Base-by-base conservation (phyloP, 2,113 vertebrate genomes). In the Myiozetetes cayanensis region DNA sequence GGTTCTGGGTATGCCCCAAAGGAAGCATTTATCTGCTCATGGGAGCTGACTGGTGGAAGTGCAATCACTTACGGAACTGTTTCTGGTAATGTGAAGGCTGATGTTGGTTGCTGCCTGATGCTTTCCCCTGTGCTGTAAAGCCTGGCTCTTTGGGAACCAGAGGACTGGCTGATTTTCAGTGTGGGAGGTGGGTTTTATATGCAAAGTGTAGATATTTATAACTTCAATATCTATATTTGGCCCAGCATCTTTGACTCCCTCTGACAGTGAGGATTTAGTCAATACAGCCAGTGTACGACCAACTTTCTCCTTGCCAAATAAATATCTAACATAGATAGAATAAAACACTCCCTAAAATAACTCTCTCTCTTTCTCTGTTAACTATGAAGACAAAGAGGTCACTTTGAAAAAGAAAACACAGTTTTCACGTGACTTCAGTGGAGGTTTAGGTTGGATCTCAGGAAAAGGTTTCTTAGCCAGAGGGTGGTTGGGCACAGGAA, bases 291-390 rank as follows among this genome's bases (percentile, higher is more conserved):
- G 19, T 23, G 14, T 28, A 46, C 20, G 35, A 87, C 24, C 63
- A 61, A 14, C 27, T 30, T 6, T 2, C 6, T 39, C 15, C 27
- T 77, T 73, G 31, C 4, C 55, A 87, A 70, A 73, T 11, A 65
- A 43, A 33, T 7, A 31, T 6, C 7, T 50, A 37, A 82, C 88
- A 28, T 2, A 53, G 17, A n/a, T 76, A 33, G 62, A 82, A 71
- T 8, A 74, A 86, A 72, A 21, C 19, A 25, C 9, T 8, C 9
- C 53, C 12, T 90, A 41, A 79, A 85, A 37, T 19, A 27, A 31
- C 4, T 17, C 0, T 49, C 27, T 27, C 0, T 49, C 30, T 27
- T 8, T 15, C 24, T 52, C 8, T 20, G 8, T 68, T 76, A 72
- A 17, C 8, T 39, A 13, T 12, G 33, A 49, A 85, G 28, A 0